A percentile compares a stretch with the other conserved stretches of the same genome.
Conservation (phyloP, 2,113 vertebrate genomes). For the Hemiprocne comata region DNA sequence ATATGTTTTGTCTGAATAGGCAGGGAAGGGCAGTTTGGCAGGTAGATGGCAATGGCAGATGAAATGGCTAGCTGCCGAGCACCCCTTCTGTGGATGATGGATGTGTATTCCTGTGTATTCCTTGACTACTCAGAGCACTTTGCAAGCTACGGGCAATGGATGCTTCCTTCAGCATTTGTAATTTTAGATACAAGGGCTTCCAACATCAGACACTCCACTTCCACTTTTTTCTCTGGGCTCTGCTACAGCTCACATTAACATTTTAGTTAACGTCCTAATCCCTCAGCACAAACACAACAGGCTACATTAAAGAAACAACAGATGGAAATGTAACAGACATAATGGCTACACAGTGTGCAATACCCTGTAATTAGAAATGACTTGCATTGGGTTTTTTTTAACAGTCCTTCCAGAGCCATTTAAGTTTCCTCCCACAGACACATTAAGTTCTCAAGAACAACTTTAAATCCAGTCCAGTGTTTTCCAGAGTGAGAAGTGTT, state of each 20-base stretch:
- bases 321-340: background rate
- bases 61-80: background rate
- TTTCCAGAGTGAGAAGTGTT: background rate
- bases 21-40: background rate
- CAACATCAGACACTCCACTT: background rate
- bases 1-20: background rate
- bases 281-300: background rate
- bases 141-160: background rate
- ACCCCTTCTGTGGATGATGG: background rate
- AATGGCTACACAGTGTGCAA: background rate
- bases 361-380: background rate
- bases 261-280: constrained; percentile 20
- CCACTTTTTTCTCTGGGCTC: background rate
- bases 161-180: background rate
- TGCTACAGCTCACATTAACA: background rate
- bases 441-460: background rate
- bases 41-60: background rate
- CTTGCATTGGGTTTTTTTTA: background rate
- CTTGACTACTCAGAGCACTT: background rate
- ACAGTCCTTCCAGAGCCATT: background rate
- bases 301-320: constrained; percentile 20
- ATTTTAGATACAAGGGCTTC: background rate
- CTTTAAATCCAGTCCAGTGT: background rate
- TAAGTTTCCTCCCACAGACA: background rate
- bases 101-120: background rate